A percentile compares a stretch with the other conserved stretches of the same genome.
phyloP scores from a whole-genome alignment of 2,888 invertebrate genomes.

The Acanthosoma haemorrhoidale region DNA sequence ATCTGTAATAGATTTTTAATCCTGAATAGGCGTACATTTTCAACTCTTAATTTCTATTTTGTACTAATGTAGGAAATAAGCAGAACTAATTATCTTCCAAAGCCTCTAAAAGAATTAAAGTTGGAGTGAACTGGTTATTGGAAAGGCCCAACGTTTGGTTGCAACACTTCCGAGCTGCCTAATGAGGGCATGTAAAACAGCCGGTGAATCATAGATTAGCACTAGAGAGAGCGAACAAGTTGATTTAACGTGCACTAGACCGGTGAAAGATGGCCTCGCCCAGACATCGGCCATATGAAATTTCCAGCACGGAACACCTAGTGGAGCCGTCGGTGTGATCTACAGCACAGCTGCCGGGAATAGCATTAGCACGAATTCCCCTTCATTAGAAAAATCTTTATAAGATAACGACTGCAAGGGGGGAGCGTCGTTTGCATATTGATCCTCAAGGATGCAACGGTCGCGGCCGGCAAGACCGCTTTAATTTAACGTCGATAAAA shows the following conservation, averaged over 20 bases:
- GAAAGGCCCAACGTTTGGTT: too few relatives aligned
- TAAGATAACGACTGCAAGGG: not conserved
- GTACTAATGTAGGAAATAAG: too few relatives aligned
- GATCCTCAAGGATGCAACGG: too few relatives aligned
- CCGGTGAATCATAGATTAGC: not conserved
- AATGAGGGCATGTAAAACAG: constrained; percentile 5
- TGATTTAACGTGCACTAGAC: constrained; percentile 6
- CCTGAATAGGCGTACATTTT: too few relatives aligned
- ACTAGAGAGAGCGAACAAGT: not conserved
- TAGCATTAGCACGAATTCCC: not conserved
- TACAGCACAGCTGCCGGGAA: not conserved
- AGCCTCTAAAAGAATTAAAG: too few relatives aligned
- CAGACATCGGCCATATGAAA: not conserved
- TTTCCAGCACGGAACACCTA: constrained; percentile 1
- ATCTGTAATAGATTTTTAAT: too few relatives aligned
- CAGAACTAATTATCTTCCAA: too few relatives aligned
- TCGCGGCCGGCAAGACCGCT: too few relatives aligned
- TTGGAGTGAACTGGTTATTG: too few relatives aligned
- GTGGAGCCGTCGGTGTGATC: not conserved
- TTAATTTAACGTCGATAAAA: too few relatives aligned
- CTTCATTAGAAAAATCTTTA: not conserved
- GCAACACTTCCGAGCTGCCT: not conserved
- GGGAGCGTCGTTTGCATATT: not conserved
- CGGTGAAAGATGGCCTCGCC: not conserved
- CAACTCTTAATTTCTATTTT: too few relatives aligned